Evolutionary conservation across 2,113 vertebrate genomes (phyloP).

Genomic region (Pygoscelis adeliae): DNA sequence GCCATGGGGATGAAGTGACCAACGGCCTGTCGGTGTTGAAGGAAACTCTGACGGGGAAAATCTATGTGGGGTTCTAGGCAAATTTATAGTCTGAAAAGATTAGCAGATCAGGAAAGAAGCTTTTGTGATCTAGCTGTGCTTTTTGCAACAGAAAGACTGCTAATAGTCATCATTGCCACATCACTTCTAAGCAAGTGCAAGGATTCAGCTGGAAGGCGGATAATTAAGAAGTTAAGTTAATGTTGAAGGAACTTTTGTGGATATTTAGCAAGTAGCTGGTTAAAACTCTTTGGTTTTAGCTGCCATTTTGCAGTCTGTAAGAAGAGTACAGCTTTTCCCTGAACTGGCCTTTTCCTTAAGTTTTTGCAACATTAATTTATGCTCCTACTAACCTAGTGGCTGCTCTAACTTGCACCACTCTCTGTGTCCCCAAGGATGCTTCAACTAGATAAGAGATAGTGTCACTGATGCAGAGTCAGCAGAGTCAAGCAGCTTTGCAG

Average conservation of each 20-base stretch:
- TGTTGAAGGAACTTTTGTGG: not conserved
- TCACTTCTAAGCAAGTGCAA: not conserved
- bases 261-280: not conserved
- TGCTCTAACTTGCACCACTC: not conserved
- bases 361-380: not conserved
- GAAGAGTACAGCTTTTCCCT: not conserved
- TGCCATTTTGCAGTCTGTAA: not conserved
- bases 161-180: not conserved
- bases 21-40: not conserved
- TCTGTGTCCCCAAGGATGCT: not conserved
- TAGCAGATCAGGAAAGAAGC: not conserved
- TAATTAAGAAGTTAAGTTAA: not conserved
- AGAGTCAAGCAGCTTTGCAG: not conserved
- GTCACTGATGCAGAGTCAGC: not conserved
- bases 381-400: not conserved
- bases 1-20: not conserved
- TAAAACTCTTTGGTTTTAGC: not conserved
- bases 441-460: not conserved
- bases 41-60: not conserved
- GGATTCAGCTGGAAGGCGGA: not conserved
- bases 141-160: not conserved
- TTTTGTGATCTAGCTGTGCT: not conserved
- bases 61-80: not conserved
- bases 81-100: not conserved
- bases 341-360: not conserved